Conservation (phyloP, 2,113 vertebrate genomes). For the Micromys minutus region DNA sequence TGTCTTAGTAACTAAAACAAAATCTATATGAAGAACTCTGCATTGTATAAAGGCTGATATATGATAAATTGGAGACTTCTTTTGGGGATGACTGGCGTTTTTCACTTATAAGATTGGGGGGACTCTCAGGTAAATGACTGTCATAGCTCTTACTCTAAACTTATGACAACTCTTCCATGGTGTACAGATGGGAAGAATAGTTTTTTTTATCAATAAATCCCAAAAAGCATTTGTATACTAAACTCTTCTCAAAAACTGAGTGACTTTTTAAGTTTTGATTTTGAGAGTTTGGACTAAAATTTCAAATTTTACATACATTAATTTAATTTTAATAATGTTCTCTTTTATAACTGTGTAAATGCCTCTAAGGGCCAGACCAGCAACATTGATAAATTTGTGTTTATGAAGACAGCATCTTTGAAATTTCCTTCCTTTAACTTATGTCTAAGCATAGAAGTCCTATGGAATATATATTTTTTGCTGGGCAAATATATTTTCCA, state of each 20-base stretch:
- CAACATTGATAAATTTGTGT: background rate
- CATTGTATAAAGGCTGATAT: background rate
- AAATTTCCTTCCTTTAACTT: background rate
- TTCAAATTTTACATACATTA: background rate
- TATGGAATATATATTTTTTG: too few species aligned
- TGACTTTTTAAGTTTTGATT: background rate
- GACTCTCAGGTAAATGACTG: background rate
- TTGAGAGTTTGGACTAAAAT: background rate
- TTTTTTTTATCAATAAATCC: background rate
- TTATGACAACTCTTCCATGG: background rate
- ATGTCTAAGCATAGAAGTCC: background rate
- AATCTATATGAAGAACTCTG: background rate
- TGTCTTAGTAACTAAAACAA: background rate
- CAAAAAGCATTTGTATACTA: background rate
- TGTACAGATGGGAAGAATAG: background rate
- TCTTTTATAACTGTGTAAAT: background rate
- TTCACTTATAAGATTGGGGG: background rate
- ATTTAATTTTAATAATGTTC: background rate
- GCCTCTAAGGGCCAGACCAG: background rate
- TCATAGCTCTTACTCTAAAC: background rate
- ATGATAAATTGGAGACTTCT: background rate
- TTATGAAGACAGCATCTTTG: background rate
- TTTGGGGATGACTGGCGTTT: background rate
- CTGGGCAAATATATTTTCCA: background rate
- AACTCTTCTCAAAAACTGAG: background rate